Evolutionary conservation across 2,888 invertebrate species (phyloP).

Genomic region (Arge pagana): DNA sequence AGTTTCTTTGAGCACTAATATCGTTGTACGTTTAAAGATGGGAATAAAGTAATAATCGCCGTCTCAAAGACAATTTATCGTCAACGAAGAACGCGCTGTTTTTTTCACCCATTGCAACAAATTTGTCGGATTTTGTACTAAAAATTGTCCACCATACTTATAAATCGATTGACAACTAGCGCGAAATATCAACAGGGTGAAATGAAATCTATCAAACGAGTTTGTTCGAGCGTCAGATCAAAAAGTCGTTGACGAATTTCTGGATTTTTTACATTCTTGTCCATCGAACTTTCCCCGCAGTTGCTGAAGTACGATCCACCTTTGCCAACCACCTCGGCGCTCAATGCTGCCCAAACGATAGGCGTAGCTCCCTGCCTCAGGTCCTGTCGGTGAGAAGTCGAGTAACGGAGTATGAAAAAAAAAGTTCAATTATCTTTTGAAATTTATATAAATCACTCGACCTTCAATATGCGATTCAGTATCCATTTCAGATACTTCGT

Average conservation of each 20-base stretch:
- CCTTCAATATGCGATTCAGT: conserved; percentile 73
- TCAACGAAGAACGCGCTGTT: no score
- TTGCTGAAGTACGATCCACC: conserved; percentile 86
- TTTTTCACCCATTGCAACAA: no score
- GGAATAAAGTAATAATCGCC: no score
- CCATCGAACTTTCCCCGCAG: conserved; percentile 66
- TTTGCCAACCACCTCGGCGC: conserved; percentile 71
- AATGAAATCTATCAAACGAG: conserved; percentile 38
- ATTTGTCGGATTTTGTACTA: no score
- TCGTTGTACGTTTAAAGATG: no score
- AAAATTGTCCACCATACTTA: no score
- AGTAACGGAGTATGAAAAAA: no score
- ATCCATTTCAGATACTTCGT: conserved; percentile 68
- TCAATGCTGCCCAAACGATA: conserved; percentile 76
- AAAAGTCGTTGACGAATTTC: conserved; percentile 71
- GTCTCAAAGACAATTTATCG: no score
- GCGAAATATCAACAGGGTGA: conserved; percentile 29
- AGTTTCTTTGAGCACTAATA: no score
- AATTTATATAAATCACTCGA: conserved; percentile 44
- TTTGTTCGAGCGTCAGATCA: conserved; percentile 62
- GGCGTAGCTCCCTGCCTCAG: conserved; percentile 81
- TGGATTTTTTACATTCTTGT: conserved; percentile 63
- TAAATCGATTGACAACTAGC: no score
- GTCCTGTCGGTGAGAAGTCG: no score
- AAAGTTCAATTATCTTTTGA: neutral